phyloP scores from a whole-genome alignment of 2,797 vertebrate genomes.

The Tympanoctomys barrerae region DNA sequence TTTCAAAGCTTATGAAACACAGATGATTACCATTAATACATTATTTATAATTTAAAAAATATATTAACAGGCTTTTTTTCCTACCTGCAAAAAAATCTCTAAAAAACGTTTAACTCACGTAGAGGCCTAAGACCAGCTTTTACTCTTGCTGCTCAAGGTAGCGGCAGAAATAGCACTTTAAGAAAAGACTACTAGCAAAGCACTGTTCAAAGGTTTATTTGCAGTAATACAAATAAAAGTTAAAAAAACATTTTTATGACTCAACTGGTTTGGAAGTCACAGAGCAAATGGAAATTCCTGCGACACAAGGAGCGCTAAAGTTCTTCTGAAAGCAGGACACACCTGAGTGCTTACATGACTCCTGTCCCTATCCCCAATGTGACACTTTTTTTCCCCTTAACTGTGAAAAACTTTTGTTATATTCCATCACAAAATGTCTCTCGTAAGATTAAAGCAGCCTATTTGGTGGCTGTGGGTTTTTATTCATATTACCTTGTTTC shows the following conservation, averaged over 20 bases:
- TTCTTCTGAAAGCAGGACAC: slow-evolving; percentile 19
- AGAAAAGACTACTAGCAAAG: slow-evolving; percentile 71
- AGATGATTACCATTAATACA: background rate
- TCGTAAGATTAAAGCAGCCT: slow-evolving; percentile 52
- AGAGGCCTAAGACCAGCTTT: background rate
- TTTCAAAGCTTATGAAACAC: background rate
- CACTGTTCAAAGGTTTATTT: slow-evolving; percentile 89
- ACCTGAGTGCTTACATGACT: background rate
- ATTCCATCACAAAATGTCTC: slow-evolving; percentile 45
- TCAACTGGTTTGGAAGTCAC: slow-evolving; percentile 72
- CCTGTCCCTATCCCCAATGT: slow-evolving; percentile 44
- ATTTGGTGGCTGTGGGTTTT: slow-evolving; percentile 45
- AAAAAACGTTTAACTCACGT: background rate
- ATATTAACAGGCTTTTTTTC: background rate
- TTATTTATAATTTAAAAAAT: background rate
- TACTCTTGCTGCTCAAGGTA: background rate
- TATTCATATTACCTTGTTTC: slow-evolving; percentile 73
- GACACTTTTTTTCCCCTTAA: slow-evolving; percentile 45
- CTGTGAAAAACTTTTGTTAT: slow-evolving; percentile 82
- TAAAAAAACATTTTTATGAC: slow-evolving; percentile 84
- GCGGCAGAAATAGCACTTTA: slow-evolving; percentile 68
- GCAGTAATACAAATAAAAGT: slow-evolving; percentile 87
- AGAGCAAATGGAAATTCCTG: slow-evolving; percentile 52
- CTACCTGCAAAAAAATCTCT: background rate
- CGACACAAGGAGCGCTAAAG: background rate